These are phyloP conservation scores for Oreochromis tanganicae DNA, from an alignment of 2,113 vertebrate species.

Conservation along the genomic window DNA sequence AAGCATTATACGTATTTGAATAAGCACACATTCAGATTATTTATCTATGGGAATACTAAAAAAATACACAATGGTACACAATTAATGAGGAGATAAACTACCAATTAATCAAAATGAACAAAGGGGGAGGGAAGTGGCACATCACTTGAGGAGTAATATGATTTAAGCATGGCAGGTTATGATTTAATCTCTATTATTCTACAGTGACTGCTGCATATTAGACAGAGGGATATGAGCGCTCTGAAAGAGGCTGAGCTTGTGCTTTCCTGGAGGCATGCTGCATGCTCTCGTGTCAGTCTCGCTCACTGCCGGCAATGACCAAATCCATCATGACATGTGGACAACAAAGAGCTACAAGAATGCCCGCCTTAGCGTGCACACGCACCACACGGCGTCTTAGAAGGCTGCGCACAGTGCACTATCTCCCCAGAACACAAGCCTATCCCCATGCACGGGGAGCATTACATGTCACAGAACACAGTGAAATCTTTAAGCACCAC, in stretches of 20 bases:
- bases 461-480: slow-evolving; percentile 66
- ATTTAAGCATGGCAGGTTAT: slow-evolving; percentile 34
- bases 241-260: slow-evolving; percentile 58
- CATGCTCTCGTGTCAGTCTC: slow-evolving; percentile 62
- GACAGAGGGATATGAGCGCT: slow-evolving; percentile 19
- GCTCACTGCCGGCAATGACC: slow-evolving; percentile 57
- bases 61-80: slow-evolving; percentile 39
- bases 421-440: slow-evolving; percentile 62
- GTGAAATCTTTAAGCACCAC: slow-evolving; percentile 63
- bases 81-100: slow-evolving; percentile 32
- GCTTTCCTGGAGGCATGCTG: slow-evolving; percentile 61
- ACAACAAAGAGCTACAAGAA: slow-evolving; percentile 69
- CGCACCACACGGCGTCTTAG: slow-evolving; percentile 17
- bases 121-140: background rate
- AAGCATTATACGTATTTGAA: slow-evolving; percentile 45
- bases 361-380: slow-evolving; percentile 17
- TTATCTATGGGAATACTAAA: slow-evolving; percentile 49
- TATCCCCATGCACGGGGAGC: slow-evolving; percentile 39
- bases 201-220: slow-evolving; percentile 16
- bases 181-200: slow-evolving; percentile 44
- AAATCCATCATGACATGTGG: slow-evolving; percentile 71
- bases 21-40: slow-evolving; percentile 47
- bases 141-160: slow-evolving; percentile 21
- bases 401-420: slow-evolving; percentile 24
- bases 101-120: slow-evolving; percentile 39